These are phyloP conservation scores for Pseudorhombus dupliciocellatus DNA, from an alignment of 2,113 vertebrate species.

Conservation along the genomic window DNA sequence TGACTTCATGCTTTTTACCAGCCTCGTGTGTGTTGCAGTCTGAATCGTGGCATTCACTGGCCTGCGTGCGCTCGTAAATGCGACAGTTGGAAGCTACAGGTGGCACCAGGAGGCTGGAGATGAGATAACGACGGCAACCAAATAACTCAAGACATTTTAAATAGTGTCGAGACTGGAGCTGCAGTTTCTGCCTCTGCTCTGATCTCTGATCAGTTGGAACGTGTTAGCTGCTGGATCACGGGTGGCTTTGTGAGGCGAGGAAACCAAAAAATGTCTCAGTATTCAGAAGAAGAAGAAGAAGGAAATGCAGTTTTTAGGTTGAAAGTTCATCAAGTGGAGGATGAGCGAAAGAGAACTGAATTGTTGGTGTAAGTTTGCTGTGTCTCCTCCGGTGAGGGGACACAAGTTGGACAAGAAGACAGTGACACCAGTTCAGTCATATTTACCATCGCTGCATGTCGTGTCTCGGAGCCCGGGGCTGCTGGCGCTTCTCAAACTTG, in stretches of 20 bases:
- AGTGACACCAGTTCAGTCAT: slow-evolving; percentile 46
- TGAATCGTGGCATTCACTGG: background rate
- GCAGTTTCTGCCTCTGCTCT: no score
- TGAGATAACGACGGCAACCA: slow-evolving; percentile 10
- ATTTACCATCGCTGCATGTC: slow-evolving; percentile 87
- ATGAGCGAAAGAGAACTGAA: slow-evolving; percentile 7
- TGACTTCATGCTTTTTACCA: slow-evolving; percentile 10
- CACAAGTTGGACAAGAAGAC: slow-evolving; percentile 15
- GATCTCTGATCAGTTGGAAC: background rate
- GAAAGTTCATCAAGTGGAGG: background rate
- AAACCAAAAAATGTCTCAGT: background rate
- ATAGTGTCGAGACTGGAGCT: background rate
- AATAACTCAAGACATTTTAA: no score
- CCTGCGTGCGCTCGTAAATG: background rate
- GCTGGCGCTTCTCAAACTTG: slow-evolving; percentile 71
- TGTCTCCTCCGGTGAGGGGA: background rate
- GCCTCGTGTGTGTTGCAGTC: background rate
- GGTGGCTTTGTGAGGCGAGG: slow-evolving; percentile 1
- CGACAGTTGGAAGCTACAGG: slow-evolving; percentile 24
- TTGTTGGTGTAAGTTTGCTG: slow-evolving; percentile 3
- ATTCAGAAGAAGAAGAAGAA: background rate
- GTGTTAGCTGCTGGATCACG: background rate
- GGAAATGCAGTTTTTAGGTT: background rate
- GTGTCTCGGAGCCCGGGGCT: slow-evolving; percentile 75
- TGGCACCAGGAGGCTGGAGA: background rate